Percentiles rank a stretch among this genome's conserved stretches.
Conservation (phyloP, 2,797 vertebrate genomes). For the Lycodopsis pacificus region DNA sequence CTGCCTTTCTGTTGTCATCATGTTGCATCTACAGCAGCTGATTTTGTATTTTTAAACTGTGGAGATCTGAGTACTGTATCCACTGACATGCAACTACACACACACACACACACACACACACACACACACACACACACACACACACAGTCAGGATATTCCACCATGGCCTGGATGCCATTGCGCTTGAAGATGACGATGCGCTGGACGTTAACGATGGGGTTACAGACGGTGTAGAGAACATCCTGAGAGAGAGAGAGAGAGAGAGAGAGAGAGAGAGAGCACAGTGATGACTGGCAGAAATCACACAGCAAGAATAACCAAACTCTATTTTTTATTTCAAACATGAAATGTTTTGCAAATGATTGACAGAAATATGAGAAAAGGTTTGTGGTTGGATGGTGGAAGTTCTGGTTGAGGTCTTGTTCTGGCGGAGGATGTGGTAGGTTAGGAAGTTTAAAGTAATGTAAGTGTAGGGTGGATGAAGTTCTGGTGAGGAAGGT, state of each 20-base stretch:
- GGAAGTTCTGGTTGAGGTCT: not conserved
- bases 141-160: conserved; percentile 91
- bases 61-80: not conserved
- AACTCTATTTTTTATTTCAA: not conserved
- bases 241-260: conserved; percentile 79
- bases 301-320: not conserved
- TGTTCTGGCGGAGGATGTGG: not conserved
- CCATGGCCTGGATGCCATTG: conserved; percentile 97
- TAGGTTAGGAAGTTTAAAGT: not conserved
- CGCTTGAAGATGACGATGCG: conserved; percentile 99
- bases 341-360: not conserved
- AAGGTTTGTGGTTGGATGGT: not conserved
- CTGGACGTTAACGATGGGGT: conserved; percentile 92
- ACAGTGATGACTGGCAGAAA: not conserved
- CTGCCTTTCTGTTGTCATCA: no score
- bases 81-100: not conserved
- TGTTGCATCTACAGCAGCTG: no score
- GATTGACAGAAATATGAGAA: not conserved
- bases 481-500: not conserved
- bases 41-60: not conserved
- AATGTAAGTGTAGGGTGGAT: not conserved
- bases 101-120: not conserved
- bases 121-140: not conserved
- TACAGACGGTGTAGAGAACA: conserved; percentile 94
- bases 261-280: conserved; percentile 18